Conservation (phyloP, 1,140 invertebrate species). For the Campodea augens region DNA sequence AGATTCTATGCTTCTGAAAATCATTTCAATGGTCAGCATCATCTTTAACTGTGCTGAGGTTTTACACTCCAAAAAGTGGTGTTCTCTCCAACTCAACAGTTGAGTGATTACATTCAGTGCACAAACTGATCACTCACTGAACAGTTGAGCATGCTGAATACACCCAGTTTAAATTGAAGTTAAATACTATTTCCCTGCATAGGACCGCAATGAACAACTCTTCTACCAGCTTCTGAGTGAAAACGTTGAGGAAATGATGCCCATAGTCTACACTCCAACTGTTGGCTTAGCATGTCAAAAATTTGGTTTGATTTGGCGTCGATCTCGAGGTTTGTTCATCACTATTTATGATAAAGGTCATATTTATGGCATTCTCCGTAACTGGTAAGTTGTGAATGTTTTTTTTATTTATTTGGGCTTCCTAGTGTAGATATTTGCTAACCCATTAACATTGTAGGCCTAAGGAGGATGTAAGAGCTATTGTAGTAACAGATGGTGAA, state of each 20-base stretch:
- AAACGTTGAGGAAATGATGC: conserved; percentile 77
- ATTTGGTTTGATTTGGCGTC: conserved; percentile 79
- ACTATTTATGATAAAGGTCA: conserved; percentile 91
- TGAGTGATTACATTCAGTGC: too few species aligned
- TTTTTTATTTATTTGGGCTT: conserved; percentile 8
- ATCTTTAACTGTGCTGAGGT: too few species aligned
- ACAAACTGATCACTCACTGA: too few species aligned
- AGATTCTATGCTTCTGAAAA: too few species aligned
- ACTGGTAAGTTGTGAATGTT: conserved; percentile 38
- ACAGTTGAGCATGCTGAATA: too few species aligned
- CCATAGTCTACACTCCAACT: conserved; percentile 82
- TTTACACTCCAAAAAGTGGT: too few species aligned
- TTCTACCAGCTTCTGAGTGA: conserved; percentile 86
- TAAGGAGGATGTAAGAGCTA: conserved; percentile 65
- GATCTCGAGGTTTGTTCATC: conserved; percentile 86
- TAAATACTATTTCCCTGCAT: conserved; percentile 4
- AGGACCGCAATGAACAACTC: conserved; percentile 88
- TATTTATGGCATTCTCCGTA: conserved; percentile 59
- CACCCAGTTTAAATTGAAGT: conserved; percentile 1
- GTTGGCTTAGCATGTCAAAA: conserved; percentile 88
- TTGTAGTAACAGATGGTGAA: conserved; percentile 88
- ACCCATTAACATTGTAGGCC: too few species aligned
- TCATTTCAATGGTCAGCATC: too few species aligned
- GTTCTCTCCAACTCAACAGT: too few species aligned
- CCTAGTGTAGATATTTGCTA: conserved; percentile 17